Evolutionary conservation across 2,113 vertebrate genomes (phyloP).

Genomic region (Pomatorhinus ruficollis): DNA sequence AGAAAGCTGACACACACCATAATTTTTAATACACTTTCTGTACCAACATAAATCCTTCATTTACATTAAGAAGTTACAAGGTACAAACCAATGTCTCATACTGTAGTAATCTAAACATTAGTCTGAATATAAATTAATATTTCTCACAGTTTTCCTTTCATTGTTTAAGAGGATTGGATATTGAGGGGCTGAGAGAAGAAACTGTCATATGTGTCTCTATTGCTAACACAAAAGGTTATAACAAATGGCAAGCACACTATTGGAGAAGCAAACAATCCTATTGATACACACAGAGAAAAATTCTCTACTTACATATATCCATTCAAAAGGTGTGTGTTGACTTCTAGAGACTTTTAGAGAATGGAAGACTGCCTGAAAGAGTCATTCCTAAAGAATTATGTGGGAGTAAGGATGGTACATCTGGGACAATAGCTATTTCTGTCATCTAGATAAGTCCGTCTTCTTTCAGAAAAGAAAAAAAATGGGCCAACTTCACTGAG

Average conservation of each 20-base stretch:
- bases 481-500: not conserved
- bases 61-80: not conserved
- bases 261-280: not conserved
- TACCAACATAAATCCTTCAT: not conserved
- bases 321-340: not conserved
- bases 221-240: not conserved
- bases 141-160: not conserved
- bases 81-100: not conserved
- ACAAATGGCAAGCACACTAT: not conserved
- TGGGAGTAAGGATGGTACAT: not conserved
- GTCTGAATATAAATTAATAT: not conserved
- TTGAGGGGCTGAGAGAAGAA: not conserved
- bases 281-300: not conserved
- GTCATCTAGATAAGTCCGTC: not conserved
- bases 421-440: not conserved
- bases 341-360: not conserved
- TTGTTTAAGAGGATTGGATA: not conserved
- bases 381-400: not conserved
- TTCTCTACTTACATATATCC: not conserved
- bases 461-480: not conserved
- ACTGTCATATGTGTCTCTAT: not conserved
- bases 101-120: not conserved
- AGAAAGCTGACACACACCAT: not conserved
- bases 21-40: not conserved
- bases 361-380: not conserved